Base-by-base conservation (phyloP, 2,888 invertebrate species). In the Bombylius major region DNA sequence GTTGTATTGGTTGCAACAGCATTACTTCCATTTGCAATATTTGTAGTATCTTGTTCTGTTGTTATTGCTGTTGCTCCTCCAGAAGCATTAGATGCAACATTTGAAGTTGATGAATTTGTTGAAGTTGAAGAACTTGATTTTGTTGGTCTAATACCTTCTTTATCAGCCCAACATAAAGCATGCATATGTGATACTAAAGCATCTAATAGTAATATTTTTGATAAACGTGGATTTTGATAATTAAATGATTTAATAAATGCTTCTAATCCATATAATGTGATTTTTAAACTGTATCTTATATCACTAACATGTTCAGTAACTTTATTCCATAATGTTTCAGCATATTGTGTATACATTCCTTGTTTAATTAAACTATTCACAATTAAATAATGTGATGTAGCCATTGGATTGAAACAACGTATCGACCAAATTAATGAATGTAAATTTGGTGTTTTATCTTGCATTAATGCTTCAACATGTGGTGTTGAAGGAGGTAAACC, bases 341-440 rank as follows among this genome's bases (percentile, higher is more conserved):
- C 79, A 61, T 78, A 81, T 62, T 89, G 89, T 0, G 89, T 89
- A 64, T 89, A 90, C 83, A 91, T 85, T 59, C 91, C 91, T 60
- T 93, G 92, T 66, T 90, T 91, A 7, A 91, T 89, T 4, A 95
- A 79, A 55, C 89, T 90, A 69, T 95, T 73, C 1, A 74, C 94
- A 69, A 93, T 93, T 65, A 93, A 81, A 88, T 94, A 95, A 47
- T 88, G 84, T 64, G 84, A 84, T 72, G 89, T 90, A 6, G 87
- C 83, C 72, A 91, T 89, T 59, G 80, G 81, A 70, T 89, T 86
- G 44, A 84, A 84, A 1, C 90, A 84, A 49, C 94, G 78, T 6
- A 94, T 89, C 6, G 90, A 89, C 95, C 95, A 95, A 11, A 94
- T 77, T 8, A 94, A 76, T 0, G 92, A 89, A 75, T 94, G 89